Conservation (phyloP, 1,140 invertebrate genomes). For the Formica exsecta region DNA sequence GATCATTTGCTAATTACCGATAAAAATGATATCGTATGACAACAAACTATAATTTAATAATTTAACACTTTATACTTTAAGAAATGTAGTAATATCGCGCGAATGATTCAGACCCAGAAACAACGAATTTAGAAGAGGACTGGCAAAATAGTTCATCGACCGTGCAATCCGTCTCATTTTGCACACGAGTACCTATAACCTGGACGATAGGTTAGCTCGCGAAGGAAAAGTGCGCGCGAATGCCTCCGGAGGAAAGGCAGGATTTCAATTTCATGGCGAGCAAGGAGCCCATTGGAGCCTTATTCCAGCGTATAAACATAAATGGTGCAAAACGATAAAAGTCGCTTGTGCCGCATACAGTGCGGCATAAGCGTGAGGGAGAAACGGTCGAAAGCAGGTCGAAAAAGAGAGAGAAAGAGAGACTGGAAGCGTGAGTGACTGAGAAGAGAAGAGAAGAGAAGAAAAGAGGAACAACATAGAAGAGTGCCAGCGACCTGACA, state of each 20-base stretch:
- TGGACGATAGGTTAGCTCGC: constrained; percentile 56
- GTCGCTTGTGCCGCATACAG: constrained; percentile 58
- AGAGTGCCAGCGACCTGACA: constrained; percentile 20
- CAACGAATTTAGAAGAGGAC: not conserved
- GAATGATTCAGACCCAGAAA: not conserved
- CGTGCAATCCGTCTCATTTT: constrained; percentile 51
- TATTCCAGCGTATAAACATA: constrained; percentile 75
- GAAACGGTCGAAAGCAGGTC: not conserved
- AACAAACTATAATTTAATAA: not conserved
- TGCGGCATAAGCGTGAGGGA: constrained; percentile 6
- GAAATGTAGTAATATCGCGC: not conserved
- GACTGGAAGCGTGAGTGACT: constrained; percentile 31
- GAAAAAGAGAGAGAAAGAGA: not conserved
- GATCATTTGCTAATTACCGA: not conserved
- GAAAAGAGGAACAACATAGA: constrained; percentile 14
- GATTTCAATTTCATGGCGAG: constrained; percentile 75
- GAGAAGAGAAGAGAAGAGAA: not conserved
- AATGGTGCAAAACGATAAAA: constrained; percentile 72
- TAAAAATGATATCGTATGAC: not conserved
- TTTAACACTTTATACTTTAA: not conserved
- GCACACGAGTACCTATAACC: constrained; percentile 62
- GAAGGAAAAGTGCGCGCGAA: constrained; percentile 13
- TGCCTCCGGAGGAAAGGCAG: constrained; percentile 11
- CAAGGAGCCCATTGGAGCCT: constrained; percentile 64
- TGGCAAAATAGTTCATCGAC: constrained; percentile 46